Evolutionary conservation across 2,888 invertebrate species (phyloP).

Genomic region (Volucella inanis): DNA sequence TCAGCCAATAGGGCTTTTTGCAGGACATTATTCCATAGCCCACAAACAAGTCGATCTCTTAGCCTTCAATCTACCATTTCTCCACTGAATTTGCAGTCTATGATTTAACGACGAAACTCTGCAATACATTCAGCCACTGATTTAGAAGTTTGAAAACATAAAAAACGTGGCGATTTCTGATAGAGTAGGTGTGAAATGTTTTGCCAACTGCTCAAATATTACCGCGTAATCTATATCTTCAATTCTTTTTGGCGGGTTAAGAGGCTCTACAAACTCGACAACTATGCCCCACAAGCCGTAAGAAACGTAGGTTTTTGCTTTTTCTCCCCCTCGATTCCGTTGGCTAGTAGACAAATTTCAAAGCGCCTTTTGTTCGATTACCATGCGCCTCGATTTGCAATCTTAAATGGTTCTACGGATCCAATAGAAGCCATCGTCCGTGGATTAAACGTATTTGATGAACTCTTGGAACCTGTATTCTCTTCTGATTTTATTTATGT

Average conservation of each 20-base stretch:
- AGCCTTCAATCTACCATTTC: no score
- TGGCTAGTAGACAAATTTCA: conserved; percentile 8
- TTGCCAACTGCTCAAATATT: conserved; percentile 8
- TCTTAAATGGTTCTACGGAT: conserved; percentile 9
- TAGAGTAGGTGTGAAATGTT: conserved; percentile 1
- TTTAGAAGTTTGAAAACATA: no score
- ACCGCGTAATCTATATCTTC: neutral
- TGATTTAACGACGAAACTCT: no score
- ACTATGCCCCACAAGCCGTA: conserved; percentile 3
- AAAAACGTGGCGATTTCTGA: no score
- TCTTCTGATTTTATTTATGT: neutral
- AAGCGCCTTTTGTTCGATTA: neutral
- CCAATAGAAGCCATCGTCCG: no score
- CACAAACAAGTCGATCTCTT: no score
- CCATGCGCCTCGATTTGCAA: neutral
- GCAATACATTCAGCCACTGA: no score
- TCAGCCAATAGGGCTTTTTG: neutral
- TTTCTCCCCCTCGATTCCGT: neutral
- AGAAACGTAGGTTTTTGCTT: no score
- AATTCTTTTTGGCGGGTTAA: neutral
- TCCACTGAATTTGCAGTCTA: no score
- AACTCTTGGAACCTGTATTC: no score
- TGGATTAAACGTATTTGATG: neutral
- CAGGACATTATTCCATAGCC: neutral
- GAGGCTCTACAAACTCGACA: conserved; percentile 7